These are phyloP conservation scores for Mugil cephalus DNA, from an alignment of 2,113 vertebrate genomes.

Conservation along the genomic window DNA sequence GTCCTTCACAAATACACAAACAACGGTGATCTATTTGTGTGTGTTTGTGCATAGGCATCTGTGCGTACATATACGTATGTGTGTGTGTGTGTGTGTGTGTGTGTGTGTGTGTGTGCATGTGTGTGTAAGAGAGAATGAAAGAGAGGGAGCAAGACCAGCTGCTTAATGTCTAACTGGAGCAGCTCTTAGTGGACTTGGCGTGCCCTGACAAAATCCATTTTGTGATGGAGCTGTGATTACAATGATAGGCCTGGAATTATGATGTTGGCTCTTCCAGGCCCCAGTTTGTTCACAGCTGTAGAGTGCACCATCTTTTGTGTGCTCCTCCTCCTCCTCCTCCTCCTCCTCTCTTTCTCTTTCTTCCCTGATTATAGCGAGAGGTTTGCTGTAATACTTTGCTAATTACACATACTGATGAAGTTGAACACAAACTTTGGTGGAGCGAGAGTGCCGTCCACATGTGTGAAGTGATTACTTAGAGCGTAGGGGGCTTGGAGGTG, in stretches of 20 bases:
- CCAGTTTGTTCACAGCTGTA: constrained; percentile 77
- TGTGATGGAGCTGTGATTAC: constrained; percentile 85
- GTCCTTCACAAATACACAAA: constrained; percentile 47
- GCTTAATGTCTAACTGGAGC: constrained; percentile 80
- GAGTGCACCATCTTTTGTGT: constrained; percentile 54
- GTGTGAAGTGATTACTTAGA: constrained; percentile 18
- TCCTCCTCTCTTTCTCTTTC: constrained; percentile 39
- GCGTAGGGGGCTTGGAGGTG: background rate
- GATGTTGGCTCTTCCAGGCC: constrained; percentile 77
- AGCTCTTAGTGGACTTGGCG: constrained; percentile 85
- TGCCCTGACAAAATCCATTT: constrained; percentile 88
- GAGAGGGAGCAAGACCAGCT: constrained; percentile 84
- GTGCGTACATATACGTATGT: constrained; percentile 1
- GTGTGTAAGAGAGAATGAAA: constrained; percentile 32
- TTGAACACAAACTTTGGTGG: background rate
- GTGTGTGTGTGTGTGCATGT: constrained; percentile 19
- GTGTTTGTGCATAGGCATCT: constrained; percentile 5
- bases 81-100: constrained; percentile 8
- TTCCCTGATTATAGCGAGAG: constrained; percentile 35
- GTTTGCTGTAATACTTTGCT: constrained; percentile 50
- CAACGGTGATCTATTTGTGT: constrained; percentile 52
- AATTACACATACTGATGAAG: constrained; percentile 29
- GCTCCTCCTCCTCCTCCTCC: constrained; percentile 43
- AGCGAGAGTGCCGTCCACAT: constrained; percentile 29
- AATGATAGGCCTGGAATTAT: constrained; percentile 83